phyloP scores from a whole-genome alignment of 2,888 invertebrate genomes.

The Chrysolina oricalcia region DNA sequence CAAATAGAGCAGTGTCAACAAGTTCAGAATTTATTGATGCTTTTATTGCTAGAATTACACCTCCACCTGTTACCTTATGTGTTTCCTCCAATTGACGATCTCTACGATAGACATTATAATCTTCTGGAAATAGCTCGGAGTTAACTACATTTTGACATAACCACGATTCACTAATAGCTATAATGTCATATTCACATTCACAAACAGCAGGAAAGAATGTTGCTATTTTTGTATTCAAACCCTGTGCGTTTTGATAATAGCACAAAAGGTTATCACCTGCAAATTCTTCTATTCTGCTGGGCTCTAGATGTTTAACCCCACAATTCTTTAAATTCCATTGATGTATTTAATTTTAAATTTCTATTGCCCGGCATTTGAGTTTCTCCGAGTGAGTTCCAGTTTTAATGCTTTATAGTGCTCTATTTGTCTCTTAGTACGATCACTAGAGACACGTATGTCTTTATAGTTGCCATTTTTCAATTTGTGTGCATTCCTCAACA shows the following conservation, averaged over 20 bases:
- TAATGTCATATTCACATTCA: constrained; percentile 9
- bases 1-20: too few species aligned
- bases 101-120: constrained; percentile 6
- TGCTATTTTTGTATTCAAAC: not conserved
- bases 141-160: not conserved
- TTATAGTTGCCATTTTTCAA: too few species aligned
- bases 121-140: constrained; percentile 2
- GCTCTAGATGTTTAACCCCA: not conserved
- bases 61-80: constrained; percentile 1
- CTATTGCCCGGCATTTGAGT: not conserved
- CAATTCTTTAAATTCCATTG: not conserved
- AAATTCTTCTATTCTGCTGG: too few species aligned
- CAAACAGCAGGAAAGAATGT: constrained; percentile 9
- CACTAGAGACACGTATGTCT: too few species aligned
- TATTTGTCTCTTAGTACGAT: too few species aligned
- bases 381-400: constrained; percentile 1
- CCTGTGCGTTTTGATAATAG: constrained; percentile 1
- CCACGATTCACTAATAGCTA: too few species aligned
- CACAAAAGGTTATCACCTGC: not conserved
- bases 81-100: not conserved
- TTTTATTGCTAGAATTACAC: not conserved
- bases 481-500: too few species aligned
- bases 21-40: too few species aligned
- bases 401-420: not conserved
- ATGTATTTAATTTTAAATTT: too few species aligned